Evolutionary conservation across 2,797 vertebrate genomes (phyloP), one percentile per base, ranked within the genome.

Genomic region (Miichthys miiuy): DNA sequence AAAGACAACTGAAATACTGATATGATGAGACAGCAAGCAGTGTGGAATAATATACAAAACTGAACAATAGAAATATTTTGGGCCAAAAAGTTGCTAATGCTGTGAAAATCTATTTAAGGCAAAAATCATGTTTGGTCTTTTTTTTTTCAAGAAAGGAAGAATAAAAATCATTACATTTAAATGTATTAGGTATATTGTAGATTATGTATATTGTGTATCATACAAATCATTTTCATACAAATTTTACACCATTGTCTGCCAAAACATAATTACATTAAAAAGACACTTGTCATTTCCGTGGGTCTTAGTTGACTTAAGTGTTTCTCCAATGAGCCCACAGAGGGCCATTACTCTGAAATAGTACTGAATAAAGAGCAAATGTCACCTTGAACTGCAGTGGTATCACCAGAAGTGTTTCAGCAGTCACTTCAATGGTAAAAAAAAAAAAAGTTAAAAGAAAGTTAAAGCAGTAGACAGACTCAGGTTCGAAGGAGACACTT

Each of bases 371-470:
- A 84, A 88, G 81, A 79, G 64, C 54, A 86, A 91, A 88, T 90
- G 88, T 93, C 91, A 90, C 89, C 87, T 91, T 94, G 83, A 86
- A 83, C 72, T 73, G 64, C 67, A 64, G 21, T 5, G 10, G 34
- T 44, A 46, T 79, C 17, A 21, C 58, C 30, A 55, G 20, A 54
- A 70, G 64, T 80, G 68, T 72, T 73, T 41, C 20, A 51, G 27
- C 44, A 52, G 21, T 64, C 6, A 1, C 18, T 75, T 63, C 65
- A 61, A 81, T 34, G 27, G 23, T 68, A 30, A 48, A 57, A 66
- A 63, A 58, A 23, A 38, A 38, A 38, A 38, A 38, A 34, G 30
- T 34, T 34, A 34, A 8, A 30, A 38, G 7, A 72, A 65, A 6
- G 23, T 72, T 54, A 17, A 46, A 73, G 16, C 1, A 16, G 17